Conservation (phyloP, 2,888 invertebrate genomes). For the Pyrocoelia pectoralis region DNA sequence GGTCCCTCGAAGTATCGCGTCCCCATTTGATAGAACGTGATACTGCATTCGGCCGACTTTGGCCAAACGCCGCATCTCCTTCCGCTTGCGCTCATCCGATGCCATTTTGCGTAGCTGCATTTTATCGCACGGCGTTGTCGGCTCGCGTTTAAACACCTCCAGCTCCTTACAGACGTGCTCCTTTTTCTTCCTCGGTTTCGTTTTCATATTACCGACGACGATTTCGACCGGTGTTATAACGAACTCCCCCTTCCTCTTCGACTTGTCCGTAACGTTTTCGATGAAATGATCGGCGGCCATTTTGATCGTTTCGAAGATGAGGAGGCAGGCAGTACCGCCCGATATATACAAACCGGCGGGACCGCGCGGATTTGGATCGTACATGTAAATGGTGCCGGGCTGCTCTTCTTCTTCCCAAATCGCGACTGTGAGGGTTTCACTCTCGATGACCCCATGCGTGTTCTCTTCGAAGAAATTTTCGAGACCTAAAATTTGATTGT, state of each 20-base stretch:
- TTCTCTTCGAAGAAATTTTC: conserved; percentile 67
- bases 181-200: conserved; percentile 37
- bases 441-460: conserved; percentile 65
- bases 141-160: conserved; percentile 15
- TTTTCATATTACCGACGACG: conserved; percentile 47
- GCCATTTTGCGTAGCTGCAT: conserved; percentile 45
- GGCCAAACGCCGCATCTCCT: conserved; percentile 52
- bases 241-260: conserved; percentile 60
- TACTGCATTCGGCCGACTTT: conserved; percentile 55
- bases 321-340: conserved; percentile 63
- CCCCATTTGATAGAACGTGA: conserved; percentile 47
- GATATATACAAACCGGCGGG: conserved; percentile 57
- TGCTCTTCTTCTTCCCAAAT: conserved; percentile 63
- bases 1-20: conserved; percentile 61
- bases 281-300: conserved; percentile 63
- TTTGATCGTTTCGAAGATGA: conserved; percentile 64
- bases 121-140: conserved; percentile 41
- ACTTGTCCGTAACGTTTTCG: conserved; percentile 59
- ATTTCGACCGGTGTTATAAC: conserved; percentile 55
- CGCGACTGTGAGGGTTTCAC: conserved; percentile 58
- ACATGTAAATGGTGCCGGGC: conserved; percentile 66
- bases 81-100: conserved; percentile 45
- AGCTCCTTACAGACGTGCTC: conserved; percentile 2
- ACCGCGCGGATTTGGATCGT: conserved; percentile 64
- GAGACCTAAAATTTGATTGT: conserved; percentile 52